Evolutionary conservation across 2,797 vertebrate genomes (phyloP).

Genomic region (Odontamblyopus lacepedii): DNA sequence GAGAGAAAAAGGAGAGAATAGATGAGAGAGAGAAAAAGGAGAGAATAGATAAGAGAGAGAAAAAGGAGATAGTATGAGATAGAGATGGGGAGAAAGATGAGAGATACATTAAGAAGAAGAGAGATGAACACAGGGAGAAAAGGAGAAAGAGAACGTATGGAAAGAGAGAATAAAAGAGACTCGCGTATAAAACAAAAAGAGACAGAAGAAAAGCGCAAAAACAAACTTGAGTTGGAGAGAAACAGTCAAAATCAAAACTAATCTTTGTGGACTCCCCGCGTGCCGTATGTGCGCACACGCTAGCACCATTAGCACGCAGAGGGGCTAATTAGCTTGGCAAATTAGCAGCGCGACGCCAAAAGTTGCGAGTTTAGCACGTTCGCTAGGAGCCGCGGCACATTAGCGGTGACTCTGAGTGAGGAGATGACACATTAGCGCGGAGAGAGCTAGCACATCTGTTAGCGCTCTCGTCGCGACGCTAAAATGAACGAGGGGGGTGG

Average conservation of each 20-base stretch:
- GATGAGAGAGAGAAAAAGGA: too few species aligned
- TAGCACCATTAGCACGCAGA: conserved; percentile 71
- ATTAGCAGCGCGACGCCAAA: conserved; percentile 76
- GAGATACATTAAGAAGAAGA: conserved; percentile 41
- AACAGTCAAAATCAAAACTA: background rate
- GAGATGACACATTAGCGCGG: conserved; percentile 65
- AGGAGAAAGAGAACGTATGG: background rate
- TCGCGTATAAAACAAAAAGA: too few species aligned
- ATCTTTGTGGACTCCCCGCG: conserved; percentile 58
- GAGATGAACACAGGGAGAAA: background rate
- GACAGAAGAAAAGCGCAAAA: too few species aligned
- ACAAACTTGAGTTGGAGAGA: too few species aligned
- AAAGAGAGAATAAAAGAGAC: background rate
- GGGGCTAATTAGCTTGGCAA: conserved; percentile 69
- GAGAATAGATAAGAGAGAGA: background rate
- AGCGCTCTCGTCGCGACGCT: conserved; percentile 60
- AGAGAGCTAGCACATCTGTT: conserved; percentile 73
- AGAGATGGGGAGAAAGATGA: background rate
- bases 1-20: background rate
- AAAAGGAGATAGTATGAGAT: too few species aligned
- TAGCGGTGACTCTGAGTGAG: conserved; percentile 65
- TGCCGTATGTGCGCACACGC: conserved; percentile 71
- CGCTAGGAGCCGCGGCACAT: conserved; percentile 69
- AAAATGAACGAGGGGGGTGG: conserved; percentile 52
- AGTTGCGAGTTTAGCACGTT: conserved; percentile 69